Evolutionary conservation across 2,797 vertebrate species (phyloP).

Genomic region (Lacerta agilis): DNA sequence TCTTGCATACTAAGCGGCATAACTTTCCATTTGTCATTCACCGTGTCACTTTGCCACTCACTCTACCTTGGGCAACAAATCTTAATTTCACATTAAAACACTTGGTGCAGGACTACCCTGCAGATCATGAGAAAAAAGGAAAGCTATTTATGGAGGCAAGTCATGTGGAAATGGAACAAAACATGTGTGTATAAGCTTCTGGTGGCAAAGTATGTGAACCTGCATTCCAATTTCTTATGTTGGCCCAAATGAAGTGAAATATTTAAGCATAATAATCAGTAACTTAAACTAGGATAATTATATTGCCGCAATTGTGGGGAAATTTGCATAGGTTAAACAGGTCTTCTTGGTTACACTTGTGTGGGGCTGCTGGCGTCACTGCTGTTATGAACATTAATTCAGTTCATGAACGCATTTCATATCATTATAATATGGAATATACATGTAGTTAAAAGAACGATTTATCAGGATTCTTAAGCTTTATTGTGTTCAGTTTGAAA

Average conservation of each 20-base stretch:
- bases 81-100: too few relatives aligned
- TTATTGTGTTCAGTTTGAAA: slow-evolving; percentile 15
- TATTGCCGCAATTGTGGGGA: rapidly evolving
- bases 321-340: slow-evolving; percentile 36
- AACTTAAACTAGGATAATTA: slow-evolving; percentile 22
- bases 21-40: too few relatives aligned
- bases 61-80: too few relatives aligned
- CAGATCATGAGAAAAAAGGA: too few relatives aligned
- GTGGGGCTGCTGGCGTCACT: background rate
- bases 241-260: slow-evolving; percentile 24
- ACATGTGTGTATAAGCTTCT: background rate
- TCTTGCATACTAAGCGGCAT: too few relatives aligned
- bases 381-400: slow-evolving; percentile 43
- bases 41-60: too few relatives aligned
- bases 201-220: background rate
- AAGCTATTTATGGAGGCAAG: background rate
- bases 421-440: slow-evolving; percentile 24
- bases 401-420: background rate
- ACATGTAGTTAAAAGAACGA: background rate
- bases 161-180: background rate
- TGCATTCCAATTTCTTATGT: background rate
- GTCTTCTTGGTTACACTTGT: slow-evolving; percentile 14
- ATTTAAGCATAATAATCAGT: slow-evolving; percentile 23
- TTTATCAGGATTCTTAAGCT: background rate
- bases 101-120: too few relatives aligned